phyloP scores from a whole-genome alignment of 1,140 invertebrate genomes.

The Limonius californicus region DNA sequence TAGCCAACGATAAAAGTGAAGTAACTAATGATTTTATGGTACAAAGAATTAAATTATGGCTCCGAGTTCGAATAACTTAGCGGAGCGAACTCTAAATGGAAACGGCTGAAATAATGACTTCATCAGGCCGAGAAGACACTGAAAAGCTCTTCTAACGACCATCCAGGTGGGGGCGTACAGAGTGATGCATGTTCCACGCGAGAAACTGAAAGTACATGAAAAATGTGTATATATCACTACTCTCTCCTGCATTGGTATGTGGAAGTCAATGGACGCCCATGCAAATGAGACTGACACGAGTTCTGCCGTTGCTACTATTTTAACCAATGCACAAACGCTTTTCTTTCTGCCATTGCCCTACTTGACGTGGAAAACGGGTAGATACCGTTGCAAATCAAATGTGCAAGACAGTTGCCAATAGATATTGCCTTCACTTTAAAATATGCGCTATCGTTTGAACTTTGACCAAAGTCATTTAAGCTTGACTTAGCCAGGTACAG shows the following conservation, averaged over 20 bases:
- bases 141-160: conserved; percentile 2
- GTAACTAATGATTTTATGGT: conserved; percentile 12
- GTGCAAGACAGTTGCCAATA: no score
- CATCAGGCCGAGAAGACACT: neutral
- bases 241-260: neutral
- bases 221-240: conserved; percentile 7
- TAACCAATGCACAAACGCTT: no score
- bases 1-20: conserved; percentile 4
- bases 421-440: no score
- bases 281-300: conserved; percentile 6
- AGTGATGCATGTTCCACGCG: conserved; percentile 1
- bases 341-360: no score
- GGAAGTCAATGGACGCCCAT: conserved; percentile 6
- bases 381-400: no score
- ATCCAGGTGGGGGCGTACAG: neutral
- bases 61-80: neutral
- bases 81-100: neutral
- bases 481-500: no score
- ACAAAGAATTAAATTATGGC: conserved; percentile 14
- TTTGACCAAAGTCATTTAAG: no score
- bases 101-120: conserved; percentile 8
- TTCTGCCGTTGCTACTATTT: neutral
- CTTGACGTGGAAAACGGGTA: no score
- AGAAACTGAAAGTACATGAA: neutral
- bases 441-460: no score